A percentile compares a stretch with the other conserved stretches of the same genome.
These are phyloP conservation scores for Siniperca knerii DNA, from an alignment of 2,113 vertebrate genomes.

Conservation along the genomic window DNA sequence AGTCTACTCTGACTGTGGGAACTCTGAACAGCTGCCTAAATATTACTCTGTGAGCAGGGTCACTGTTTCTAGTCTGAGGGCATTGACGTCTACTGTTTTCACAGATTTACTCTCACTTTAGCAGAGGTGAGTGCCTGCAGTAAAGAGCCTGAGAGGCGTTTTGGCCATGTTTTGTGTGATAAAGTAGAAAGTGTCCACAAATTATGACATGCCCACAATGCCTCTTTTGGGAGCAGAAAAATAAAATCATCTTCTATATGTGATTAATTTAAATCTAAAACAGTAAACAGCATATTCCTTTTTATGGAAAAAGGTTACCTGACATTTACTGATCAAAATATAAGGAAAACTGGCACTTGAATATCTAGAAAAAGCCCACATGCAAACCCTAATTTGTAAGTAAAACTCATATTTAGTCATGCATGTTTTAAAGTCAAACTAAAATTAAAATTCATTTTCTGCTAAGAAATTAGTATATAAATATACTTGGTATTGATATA, in stretches of 20 bases:
- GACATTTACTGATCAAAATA: not conserved
- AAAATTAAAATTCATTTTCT: too few species aligned
- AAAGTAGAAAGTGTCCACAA: not conserved
- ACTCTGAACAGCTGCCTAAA: conserved; percentile 55
- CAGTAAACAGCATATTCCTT: not conserved
- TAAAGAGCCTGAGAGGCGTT: not conserved
- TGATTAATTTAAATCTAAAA: not conserved
- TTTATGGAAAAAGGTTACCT: not conserved
- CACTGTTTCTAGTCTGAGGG: conserved; percentile 1
- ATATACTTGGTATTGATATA: too few species aligned
- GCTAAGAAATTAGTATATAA: too few species aligned
- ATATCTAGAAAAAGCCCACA: not conserved
- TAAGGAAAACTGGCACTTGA: not conserved
- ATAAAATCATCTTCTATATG: not conserved
- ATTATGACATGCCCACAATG: not conserved
- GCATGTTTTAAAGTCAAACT: too few species aligned
- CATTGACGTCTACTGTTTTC: conserved; percentile 1
- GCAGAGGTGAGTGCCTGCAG: not conserved
- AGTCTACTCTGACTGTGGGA: conserved; percentile 17
- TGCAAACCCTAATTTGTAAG: not conserved
- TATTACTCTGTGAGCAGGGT: conserved; percentile 18
- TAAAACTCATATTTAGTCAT: not conserved
- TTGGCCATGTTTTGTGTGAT: not conserved
- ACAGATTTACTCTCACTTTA: conserved; percentile 33
- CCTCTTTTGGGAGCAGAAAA: not conserved